A percentile compares a stretch with the other conserved stretches of the same genome.
phyloP scores from a whole-genome alignment of 2,797 vertebrate genomes.

The Alca torda region DNA sequence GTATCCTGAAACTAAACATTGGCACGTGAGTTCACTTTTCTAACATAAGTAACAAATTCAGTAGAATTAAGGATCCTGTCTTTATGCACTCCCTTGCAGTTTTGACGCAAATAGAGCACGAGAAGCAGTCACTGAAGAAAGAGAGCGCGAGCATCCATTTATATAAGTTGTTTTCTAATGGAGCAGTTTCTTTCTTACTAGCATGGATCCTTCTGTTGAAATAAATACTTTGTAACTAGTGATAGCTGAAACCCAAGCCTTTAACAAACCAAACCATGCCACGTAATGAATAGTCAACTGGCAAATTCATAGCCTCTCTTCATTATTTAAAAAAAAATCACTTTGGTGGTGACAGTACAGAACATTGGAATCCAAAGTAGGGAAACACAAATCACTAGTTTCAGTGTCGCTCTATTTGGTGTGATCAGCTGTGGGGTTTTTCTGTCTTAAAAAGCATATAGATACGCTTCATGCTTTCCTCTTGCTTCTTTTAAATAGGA shows the following conservation, averaged over 20 bases:
- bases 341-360: not conserved
- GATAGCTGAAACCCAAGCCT: not conserved
- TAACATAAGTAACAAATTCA: not conserved
- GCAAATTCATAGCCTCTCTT: not conserved
- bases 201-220: not conserved
- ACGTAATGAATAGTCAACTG: not conserved
- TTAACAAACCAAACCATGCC: not conserved
- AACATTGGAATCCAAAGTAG: not conserved
- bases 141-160: not conserved
- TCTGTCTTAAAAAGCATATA: not conserved
- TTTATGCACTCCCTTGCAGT: not conserved
- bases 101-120: not conserved
- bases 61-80: not conserved
- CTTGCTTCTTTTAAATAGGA: not conserved
- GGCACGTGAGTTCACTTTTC: not conserved
- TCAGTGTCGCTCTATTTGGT: not conserved
- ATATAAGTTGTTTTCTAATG: not conserved
- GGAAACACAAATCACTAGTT: not conserved
- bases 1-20: slow-evolving; percentile 15
- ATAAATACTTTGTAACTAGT: not conserved
- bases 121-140: not conserved
- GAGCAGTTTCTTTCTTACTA: not conserved
- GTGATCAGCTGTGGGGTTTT: not conserved
- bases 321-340: not conserved
- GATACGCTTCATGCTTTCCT: not conserved